Evolutionary conservation across 2,888 invertebrate species (phyloP).

Genomic region (Parthenolecanium corni): DNA sequence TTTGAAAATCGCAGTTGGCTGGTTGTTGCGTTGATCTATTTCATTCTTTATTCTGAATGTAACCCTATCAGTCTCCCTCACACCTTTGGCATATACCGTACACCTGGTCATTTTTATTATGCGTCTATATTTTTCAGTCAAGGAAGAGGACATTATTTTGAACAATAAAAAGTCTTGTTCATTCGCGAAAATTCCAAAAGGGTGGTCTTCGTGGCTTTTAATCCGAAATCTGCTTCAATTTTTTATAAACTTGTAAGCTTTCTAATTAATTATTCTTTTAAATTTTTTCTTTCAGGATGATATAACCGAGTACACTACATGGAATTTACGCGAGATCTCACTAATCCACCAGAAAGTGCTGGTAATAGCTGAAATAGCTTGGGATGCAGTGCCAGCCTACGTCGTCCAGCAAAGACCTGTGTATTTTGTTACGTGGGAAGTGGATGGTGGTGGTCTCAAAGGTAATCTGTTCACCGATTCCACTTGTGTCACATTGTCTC

Average conservation of each 20-base stretch:
- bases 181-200: too few species aligned
- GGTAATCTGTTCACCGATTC: slow-evolving; percentile 72
- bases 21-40: too few species aligned
- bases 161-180: too few species aligned
- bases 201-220: background rate
- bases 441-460: slow-evolving; percentile 66
- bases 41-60: too few species aligned
- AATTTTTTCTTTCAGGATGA: slow-evolving; percentile 4
- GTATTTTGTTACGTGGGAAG: slow-evolving; percentile 73
- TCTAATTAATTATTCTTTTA: background rate
- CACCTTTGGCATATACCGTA: too few species aligned
- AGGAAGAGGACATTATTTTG: too few species aligned
- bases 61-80: too few species aligned
- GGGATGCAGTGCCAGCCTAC: slow-evolving; percentile 45
- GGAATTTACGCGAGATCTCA: slow-evolving; percentile 56
- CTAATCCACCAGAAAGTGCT: slow-evolving; percentile 56
- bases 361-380: slow-evolving; percentile 57
- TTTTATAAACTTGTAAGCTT: background rate
- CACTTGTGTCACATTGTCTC: slow-evolving; percentile 61
- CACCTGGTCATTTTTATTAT: too few species aligned
- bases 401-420: slow-evolving; percentile 44
- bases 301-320: slow-evolving; percentile 35
- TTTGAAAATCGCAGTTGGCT: too few species aligned
- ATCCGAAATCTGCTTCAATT: background rate
- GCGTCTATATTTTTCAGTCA: too few species aligned